These are phyloP conservation scores for Lissonota sp. DNA, from an alignment of 2,888 invertebrate species.

Conservation along the genomic window DNA sequence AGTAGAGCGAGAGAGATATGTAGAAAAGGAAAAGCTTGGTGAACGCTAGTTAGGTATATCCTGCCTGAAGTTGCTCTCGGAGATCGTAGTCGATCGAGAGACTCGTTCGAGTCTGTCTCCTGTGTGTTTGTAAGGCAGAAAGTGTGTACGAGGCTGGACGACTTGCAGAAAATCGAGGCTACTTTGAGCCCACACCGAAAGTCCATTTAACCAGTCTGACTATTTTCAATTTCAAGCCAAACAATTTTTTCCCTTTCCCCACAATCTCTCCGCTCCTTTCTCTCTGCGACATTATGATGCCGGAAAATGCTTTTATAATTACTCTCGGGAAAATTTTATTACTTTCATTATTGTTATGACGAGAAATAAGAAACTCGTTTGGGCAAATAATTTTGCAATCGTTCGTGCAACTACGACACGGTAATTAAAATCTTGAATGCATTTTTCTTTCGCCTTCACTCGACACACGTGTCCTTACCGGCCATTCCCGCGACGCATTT, in stretches of 20 bases:
- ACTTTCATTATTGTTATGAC: constrained; percentile 24
- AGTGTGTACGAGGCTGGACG: constrained; percentile 41
- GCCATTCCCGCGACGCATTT: constrained; percentile 13
- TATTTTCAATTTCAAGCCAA: constrained; percentile 54
- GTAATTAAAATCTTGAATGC: constrained; percentile 54
- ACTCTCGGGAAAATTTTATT: not conserved
- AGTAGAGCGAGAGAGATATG: constrained; percentile 8
- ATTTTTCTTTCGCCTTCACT: constrained; percentile 25
- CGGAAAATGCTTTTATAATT: constrained; percentile 44
- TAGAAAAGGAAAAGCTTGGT: constrained; percentile 29
- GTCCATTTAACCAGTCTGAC: constrained; percentile 57
- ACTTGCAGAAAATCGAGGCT: constrained; percentile 58
- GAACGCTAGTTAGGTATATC: constrained; percentile 11
- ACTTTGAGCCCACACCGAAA: constrained; percentile 64
- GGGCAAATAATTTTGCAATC: constrained; percentile 25
- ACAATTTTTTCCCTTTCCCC: constrained; percentile 37
- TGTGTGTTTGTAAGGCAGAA: not conserved
- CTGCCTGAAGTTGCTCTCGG: constrained; percentile 18
- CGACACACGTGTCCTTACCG: not conserved
- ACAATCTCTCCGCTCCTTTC: not conserved
- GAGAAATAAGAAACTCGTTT: constrained; percentile 56
- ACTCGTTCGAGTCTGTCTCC: not conserved
- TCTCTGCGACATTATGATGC: constrained; percentile 42
- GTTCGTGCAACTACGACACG: not conserved
- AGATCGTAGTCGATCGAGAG: constrained; percentile 46